Evolutionary conservation across 2,888 invertebrate species (phyloP), one percentile per base, ranked within the genome.

Genomic region (Mayetiola destructor): DNA sequence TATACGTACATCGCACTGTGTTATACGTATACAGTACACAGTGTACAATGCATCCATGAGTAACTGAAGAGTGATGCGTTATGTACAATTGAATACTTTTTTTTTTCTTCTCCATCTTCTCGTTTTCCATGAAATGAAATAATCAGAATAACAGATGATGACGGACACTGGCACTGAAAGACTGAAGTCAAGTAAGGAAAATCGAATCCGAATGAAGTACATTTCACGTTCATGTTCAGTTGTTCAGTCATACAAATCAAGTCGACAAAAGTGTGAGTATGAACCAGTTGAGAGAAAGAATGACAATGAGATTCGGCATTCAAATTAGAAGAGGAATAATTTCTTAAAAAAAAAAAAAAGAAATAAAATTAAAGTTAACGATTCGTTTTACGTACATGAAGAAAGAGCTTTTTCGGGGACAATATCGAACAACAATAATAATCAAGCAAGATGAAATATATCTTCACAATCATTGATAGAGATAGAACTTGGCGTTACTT

Each of bases 61-160:
- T 48, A 9, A 23, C 16, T 16, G 8, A n/a, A n/a, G 40, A 21
- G 40, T n/a, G 40, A 40, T 40, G 27, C n/a, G 14, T 48, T 48
- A 27, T 48, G 9, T 42, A 42, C 48, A 23, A 27, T 27, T 27
- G 48, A 27, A 27, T 48, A 48, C 27, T 23, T 27, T 48, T 48
- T 27, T 48, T 40, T 21, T 40, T 21, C 10, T 23, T 21, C 21
- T 40, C 23, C 12, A 21, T 40, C 23, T 21, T 40, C 12, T 21
- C 21, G 6, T 1, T 27, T 20, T 42, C 23, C 27, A n/a, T 48
- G 27, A 48, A 27, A 48, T 48, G n/a, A 48, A 48, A 27, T 48
- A 48, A 48, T 48, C 48, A 48, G 48, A 48, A 48, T 48, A 27
- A 48, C 48, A 48, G 27, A 48, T 48, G 48, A 48, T 48, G 48